Evolutionary conservation across 2,797 vertebrate genomes (phyloP).

Genomic region (Monodelphis domestica): DNA sequence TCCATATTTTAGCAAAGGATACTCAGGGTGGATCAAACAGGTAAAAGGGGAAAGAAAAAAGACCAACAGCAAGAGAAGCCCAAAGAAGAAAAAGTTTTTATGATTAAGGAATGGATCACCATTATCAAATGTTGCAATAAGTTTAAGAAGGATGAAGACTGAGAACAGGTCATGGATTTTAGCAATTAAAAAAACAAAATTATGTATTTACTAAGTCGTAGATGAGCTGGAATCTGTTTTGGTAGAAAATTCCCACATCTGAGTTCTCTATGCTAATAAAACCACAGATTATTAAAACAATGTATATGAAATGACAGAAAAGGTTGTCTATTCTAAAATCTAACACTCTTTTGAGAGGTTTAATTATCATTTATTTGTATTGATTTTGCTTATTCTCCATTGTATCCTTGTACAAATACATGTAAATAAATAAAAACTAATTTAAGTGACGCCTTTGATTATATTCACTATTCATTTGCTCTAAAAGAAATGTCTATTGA

Average conservation of each 20-base stretch:
- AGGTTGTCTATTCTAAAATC: neutral
- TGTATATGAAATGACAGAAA: neutral
- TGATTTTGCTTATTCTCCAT: neutral
- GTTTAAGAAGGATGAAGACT: neutral
- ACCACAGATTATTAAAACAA: neutral
- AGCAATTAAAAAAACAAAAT: neutral
- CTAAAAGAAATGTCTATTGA: neutral
- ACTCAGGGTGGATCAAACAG: neutral
- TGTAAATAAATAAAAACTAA: neutral
- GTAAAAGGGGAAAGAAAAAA: neutral
- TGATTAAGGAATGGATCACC: neutral
- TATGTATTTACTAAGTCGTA: neutral
- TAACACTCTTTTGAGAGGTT: neutral
- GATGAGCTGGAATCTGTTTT: neutral
- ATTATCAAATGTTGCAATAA: neutral
- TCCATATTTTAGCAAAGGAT: neutral
- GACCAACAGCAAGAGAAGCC: neutral
- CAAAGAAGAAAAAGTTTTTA: neutral
- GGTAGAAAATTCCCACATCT: neutral
- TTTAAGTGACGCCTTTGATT: neutral
- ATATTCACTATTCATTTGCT: neutral
- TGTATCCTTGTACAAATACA: neutral
- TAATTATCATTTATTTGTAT: neutral
- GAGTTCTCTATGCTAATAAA: neutral
- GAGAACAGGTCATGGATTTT: neutral